Conservation (phyloP, 2,113 vertebrate species). For the Phyllostomus discolor region DNA sequence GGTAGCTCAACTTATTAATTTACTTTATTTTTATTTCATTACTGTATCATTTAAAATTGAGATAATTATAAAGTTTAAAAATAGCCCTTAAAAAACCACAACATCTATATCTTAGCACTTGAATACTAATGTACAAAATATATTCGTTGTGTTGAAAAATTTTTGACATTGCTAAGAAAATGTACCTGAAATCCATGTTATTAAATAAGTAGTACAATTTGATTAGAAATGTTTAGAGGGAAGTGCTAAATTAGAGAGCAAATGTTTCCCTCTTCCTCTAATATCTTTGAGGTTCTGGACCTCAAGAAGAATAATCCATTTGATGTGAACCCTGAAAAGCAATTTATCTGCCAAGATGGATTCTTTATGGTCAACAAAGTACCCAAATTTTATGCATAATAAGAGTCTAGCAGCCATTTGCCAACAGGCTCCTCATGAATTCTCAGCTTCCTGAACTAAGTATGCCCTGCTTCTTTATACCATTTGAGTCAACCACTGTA, state of each 20-base stretch:
- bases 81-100: background rate
- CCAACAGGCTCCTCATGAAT: background rate
- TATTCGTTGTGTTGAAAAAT: background rate
- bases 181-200: background rate
- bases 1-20: background rate
- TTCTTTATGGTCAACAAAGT: background rate
- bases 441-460: background rate
- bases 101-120: background rate
- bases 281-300: background rate
- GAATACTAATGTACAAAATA: background rate
- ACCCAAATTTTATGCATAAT: background rate
- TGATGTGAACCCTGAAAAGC: background rate
- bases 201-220: constrained; percentile 2
- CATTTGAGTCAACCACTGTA: background rate
- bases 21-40: constrained; percentile 20
- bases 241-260: background rate
- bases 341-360: background rate
- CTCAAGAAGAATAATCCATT: background rate
- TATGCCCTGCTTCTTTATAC: background rate
- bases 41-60: background rate
- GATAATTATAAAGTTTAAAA: constrained; percentile 12
- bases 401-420: background rate
- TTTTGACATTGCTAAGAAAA: background rate
- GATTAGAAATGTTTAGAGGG: background rate
- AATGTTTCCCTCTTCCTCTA: background rate